Percentiles rank a stretch among this genome's conserved stretches.
Conservation (phyloP, 2,888 invertebrate species). For the Callyntrura sp. region DNA sequence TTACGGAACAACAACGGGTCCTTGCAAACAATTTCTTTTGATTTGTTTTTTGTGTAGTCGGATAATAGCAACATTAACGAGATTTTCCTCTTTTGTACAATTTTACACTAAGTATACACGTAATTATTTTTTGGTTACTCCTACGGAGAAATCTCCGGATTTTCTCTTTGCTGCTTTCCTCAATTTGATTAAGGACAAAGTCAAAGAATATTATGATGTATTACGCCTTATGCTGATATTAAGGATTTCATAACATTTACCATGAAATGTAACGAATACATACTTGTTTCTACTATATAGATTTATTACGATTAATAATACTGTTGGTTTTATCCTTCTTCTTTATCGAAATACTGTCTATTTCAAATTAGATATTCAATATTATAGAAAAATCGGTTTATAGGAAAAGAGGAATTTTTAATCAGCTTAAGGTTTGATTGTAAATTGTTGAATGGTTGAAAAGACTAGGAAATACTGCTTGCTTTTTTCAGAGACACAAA, state of each 20-base stretch:
- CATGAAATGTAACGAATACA: not conserved
- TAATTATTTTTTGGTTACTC: not conserved
- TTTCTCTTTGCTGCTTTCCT: not conserved
- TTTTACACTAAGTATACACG: not conserved
- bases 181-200: not conserved
- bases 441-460: constrained; percentile 33
- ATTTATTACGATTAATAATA: constrained; percentile 26
- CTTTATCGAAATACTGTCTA: constrained; percentile 8
- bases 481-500: not conserved
- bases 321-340: constrained; percentile 48
- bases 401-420: not conserved
- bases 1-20: not conserved
- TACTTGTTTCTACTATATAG: not conserved
- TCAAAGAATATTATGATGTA: no score
- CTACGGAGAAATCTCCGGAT: constrained; percentile 1
- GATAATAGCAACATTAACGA: no score
- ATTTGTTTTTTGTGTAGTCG: not conserved
- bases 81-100: not conserved
- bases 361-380: not conserved
- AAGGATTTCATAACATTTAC: not conserved
- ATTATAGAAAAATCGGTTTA: not conserved
- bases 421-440: constrained; percentile 22
- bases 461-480: constrained; percentile 40
- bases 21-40: no score
- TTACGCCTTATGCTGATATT: constrained; percentile 13